Base-by-base conservation (phyloP, 2,888 invertebrate genomes). In the Athalia rosae region DNA sequence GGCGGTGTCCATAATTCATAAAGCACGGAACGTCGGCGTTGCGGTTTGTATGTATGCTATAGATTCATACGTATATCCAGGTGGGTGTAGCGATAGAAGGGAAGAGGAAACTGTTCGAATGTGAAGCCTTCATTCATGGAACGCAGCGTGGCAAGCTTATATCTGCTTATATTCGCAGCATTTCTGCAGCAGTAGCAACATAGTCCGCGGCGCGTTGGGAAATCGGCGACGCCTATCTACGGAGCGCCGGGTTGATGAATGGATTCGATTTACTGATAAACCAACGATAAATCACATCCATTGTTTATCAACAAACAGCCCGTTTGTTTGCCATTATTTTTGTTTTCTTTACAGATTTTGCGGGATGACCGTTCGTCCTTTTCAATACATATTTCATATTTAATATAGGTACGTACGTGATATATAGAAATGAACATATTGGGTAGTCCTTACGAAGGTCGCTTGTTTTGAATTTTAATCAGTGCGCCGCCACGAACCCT, bases 241-340 rank as follows among this genome's bases (percentile, higher is more conserved):
- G 45, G 56, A 71, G 56, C 45, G 71, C 11, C 58, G 45, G 45
- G 43, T 71, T 84, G 84, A 84, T 81, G 82, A 84, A 84, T 84
- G 83, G 84, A 82, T 84, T 84, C 84, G 82, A 84, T 84, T 84
- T 84, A 81, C 83, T 83, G 84, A 84, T 84, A 84, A 84, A 83
- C 80, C 81, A 71, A 63, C 81, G 80, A 84, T 84, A 84, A 84
- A 84, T 84, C 84, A 84, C 80, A 80, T 63, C 83, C 80, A 84
- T 84, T 83, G 84, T 84, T 84, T 84, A 84, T 84, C 83, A 84
- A 83, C 83, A 81, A 82, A 84, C 83, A 79, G 81, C 82, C 77
- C 79, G 81, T 80, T 56, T 71, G 56, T 71, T 71, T 58, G 56
- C 56, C 71, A 71, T 50, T 71, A 71, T 71, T 11, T 64, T 47